Conservation (phyloP, 2,797 vertebrate species). For the Ctenosaura bakeri region DNA sequence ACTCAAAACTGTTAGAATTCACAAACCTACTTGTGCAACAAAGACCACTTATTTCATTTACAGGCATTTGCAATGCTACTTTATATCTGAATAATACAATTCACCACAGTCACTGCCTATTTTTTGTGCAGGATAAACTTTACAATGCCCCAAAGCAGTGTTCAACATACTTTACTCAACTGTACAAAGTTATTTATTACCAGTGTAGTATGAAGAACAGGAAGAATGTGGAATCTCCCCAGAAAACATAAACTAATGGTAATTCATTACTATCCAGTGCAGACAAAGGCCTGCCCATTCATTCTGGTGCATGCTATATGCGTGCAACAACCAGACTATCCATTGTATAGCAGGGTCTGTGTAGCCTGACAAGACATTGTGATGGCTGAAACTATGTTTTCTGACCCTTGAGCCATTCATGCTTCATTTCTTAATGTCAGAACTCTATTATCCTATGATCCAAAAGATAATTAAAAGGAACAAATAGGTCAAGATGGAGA, state of each 20-base stretch:
- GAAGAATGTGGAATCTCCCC: constrained; percentile 10
- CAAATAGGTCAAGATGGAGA: neutral
- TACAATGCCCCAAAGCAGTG: neutral
- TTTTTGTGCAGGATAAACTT: constrained; percentile 36
- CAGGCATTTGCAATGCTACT: neutral
- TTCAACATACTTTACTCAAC: constrained; percentile 24
- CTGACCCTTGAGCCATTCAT: neutral
- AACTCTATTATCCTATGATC: neutral
- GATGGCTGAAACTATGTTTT: neutral
- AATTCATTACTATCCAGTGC: neutral
- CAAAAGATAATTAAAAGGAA: neutral
- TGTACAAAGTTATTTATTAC: constrained; percentile 56
- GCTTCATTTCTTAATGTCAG: neutral
- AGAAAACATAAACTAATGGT: neutral
- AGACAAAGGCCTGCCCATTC: neutral
- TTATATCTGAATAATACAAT: neutral
- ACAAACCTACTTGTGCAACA: neutral
- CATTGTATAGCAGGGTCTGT: neutral
- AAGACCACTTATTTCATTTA: neutral
- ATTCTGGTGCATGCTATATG: neutral
- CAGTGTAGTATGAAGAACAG: constrained; percentile 51
- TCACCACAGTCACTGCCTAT: neutral
- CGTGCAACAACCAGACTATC: neutral
- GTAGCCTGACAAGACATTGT: neutral
- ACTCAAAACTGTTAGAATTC: neutral